phyloP scores from a whole-genome alignment of 23 tunicate genomes.

The Halocynthia roretzi region DNA sequence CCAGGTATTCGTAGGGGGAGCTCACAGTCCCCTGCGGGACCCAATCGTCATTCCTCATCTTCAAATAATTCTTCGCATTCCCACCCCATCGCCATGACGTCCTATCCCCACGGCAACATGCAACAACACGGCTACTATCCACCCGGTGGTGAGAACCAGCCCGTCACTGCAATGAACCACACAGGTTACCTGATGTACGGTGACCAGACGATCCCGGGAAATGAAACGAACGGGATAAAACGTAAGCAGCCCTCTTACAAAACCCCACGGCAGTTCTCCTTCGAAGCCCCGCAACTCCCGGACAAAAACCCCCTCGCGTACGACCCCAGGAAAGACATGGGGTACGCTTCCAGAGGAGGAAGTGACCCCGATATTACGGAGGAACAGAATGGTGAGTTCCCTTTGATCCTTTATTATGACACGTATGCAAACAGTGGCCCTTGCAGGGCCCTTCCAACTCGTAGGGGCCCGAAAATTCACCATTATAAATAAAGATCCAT shows the following conservation, averaged over 20 bases:
- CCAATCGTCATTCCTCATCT: slow-evolving; percentile 31
- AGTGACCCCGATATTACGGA: background rate
- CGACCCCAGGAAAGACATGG: background rate
- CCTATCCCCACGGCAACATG: slow-evolving; percentile 34
- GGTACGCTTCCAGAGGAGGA: background rate
- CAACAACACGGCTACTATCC: slow-evolving; percentile 13
- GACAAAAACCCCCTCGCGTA: background rate
- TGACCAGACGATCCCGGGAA: slow-evolving; percentile 8
- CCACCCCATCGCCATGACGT: slow-evolving; percentile 26
- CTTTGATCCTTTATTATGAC: too few relatives aligned
- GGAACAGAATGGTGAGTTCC: too few relatives aligned
- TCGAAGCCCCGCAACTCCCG: slow-evolving; percentile 10
- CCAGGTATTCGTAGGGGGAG: background rate
- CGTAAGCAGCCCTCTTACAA: slow-evolving; percentile 13
- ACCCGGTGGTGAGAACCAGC: background rate
- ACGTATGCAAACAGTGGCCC: too few relatives aligned
- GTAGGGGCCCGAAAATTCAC: too few relatives aligned
- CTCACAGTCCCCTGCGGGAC: slow-evolving; percentile 19
- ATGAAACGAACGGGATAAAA: background rate
- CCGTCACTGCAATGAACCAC: background rate
- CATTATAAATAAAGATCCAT: too few relatives aligned
- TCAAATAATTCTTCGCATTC: slow-evolving; percentile 30
- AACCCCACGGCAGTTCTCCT: background rate
- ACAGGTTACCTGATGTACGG: slow-evolving; percentile 15
- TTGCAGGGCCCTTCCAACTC: too few relatives aligned